Conservation (phyloP, 2,113 vertebrate genomes). For the Apteryx mantelli region DNA sequence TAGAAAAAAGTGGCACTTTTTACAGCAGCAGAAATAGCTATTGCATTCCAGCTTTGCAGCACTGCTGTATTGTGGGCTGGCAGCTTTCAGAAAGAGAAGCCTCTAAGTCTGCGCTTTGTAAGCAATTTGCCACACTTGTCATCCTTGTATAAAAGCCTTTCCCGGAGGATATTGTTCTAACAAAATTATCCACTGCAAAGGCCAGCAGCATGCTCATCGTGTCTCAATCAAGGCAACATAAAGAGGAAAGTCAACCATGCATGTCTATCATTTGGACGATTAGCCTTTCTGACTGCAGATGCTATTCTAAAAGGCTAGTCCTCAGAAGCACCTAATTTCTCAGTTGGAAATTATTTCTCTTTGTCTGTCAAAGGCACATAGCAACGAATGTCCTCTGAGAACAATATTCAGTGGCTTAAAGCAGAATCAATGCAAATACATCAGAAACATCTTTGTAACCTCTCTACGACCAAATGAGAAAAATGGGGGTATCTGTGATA, state of each 20-base stretch:
- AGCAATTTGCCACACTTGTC: conserved; percentile 69
- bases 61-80: background rate
- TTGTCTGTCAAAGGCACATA: conserved; percentile 37
- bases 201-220: conserved; percentile 49
- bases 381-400: conserved; percentile 13
- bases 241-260: conserved; percentile 63
- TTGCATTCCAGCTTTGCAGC: background rate
- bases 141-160: conserved; percentile 66
- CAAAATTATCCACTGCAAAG: conserved; percentile 62
- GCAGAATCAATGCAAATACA: background rate
- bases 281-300: conserved; percentile 55
- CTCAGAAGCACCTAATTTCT: conserved; percentile 53
- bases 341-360: conserved; percentile 58
- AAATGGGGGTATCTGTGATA: background rate
- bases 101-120: conserved; percentile 34
- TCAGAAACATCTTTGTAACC: background rate
- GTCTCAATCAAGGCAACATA: conserved; percentile 61
- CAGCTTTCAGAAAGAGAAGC: conserved; percentile 30
- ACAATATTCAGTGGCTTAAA: background rate
- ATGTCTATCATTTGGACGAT: conserved; percentile 63
- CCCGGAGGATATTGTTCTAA: conserved; percentile 59
- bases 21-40: background rate
- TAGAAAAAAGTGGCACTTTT: background rate
- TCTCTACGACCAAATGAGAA: background rate
- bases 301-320: conserved; percentile 34